Percentiles rank a stretch among this genome's conserved stretches.
Evolutionary conservation across 1,140 invertebrate species (phyloP).

Genomic region (Tigriopus japonicus): DNA sequence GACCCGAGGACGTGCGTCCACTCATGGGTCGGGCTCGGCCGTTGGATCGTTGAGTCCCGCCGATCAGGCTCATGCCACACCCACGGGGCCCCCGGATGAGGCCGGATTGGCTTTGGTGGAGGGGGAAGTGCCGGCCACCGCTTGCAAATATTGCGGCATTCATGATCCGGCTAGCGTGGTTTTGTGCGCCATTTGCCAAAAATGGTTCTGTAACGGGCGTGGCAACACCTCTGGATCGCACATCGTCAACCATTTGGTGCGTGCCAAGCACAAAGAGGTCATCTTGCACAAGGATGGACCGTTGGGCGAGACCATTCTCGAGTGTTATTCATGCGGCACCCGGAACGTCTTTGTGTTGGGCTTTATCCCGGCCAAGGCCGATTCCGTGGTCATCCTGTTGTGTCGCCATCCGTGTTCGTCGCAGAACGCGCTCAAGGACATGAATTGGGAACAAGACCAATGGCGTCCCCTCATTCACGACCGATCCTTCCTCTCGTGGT

Average conservation of each 20-base stretch:
- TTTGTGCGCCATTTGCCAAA: constrained; percentile 93
- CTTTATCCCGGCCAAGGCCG: constrained; percentile 97
- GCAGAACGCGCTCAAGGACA: constrained; percentile 38
- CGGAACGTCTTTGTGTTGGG: constrained; percentile 94
- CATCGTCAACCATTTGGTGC: constrained; percentile 93
- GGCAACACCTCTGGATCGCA: constrained; percentile 96
- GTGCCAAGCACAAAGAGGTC: constrained; percentile 97
- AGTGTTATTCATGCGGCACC: constrained; percentile 97
- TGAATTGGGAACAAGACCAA: constrained; percentile 69
- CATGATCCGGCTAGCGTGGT: constrained; percentile 94
- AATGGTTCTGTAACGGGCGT: constrained; percentile 99
- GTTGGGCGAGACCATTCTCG: constrained; percentile 86
- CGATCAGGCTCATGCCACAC: too few relatives aligned
- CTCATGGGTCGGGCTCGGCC: background rate
- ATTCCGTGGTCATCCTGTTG: constrained; percentile 93
- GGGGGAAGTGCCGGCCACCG: background rate
- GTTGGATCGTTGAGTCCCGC: background rate
- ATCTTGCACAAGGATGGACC: constrained; percentile 93
- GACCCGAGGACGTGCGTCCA: background rate
- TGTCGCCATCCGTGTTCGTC: constrained; percentile 95
- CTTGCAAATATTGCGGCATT: constrained; percentile 96
- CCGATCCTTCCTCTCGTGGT: constrained; percentile 82
- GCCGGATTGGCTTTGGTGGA: background rate
- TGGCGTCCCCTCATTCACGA: constrained; percentile 97
- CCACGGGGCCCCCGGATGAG: background rate